Percentiles rank a stretch among this genome's conserved stretches.
Evolutionary conservation across 2,113 vertebrate genomes (phyloP).

Genomic region (Ranitomeya variabilis): DNA sequence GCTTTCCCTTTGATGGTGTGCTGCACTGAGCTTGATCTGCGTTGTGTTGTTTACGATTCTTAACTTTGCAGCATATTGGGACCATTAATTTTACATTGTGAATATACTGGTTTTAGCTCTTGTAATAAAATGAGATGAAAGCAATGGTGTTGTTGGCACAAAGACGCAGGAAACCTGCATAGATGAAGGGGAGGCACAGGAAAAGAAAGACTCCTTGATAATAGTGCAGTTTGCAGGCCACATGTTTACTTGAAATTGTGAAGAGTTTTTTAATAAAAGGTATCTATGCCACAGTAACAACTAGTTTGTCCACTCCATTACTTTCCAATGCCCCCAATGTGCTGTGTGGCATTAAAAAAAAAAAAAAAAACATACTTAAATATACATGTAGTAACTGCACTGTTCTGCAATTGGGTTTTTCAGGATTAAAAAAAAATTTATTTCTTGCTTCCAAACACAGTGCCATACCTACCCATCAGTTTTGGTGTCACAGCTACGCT

Average conservation of each 20-base stretch:
- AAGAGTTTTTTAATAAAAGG: background rate
- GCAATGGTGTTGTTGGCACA: background rate
- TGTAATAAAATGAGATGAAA: conserved; percentile 50
- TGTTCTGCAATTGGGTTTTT: no score
- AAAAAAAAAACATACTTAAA: no score
- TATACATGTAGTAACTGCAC: no score
- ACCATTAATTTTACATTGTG: conserved; percentile 23
- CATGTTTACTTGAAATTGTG: background rate
- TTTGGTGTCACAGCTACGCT: no score
- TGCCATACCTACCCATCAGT: no score
- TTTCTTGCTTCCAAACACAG: no score
- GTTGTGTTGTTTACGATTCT: background rate
- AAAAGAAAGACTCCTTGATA: background rate
- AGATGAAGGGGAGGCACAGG: background rate
- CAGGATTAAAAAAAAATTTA: no score
- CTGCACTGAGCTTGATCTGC: background rate
- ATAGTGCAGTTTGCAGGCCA: background rate
- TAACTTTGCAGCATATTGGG: background rate
- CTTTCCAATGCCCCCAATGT: no score
- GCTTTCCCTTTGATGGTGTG: background rate
- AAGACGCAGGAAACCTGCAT: background rate
- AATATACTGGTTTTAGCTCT: background rate
- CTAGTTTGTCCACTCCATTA: no score
- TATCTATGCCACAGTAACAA: no score
- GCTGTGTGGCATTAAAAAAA: no score